Base-by-base conservation (phyloP, 1,140 invertebrate species). In the Drosophila triauraria region DNA sequence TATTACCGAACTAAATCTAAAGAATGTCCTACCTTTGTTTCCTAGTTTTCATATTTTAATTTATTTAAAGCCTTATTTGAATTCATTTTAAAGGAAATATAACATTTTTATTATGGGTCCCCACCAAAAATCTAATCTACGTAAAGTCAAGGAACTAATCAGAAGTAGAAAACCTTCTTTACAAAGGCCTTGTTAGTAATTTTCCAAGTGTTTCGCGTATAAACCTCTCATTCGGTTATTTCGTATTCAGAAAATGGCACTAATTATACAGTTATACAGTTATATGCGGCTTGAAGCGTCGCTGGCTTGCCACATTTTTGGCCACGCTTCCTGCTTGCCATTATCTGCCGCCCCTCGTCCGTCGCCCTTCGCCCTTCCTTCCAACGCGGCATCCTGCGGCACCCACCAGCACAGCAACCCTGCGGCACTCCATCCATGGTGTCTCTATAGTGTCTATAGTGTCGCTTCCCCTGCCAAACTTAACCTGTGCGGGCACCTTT, bases 261-360 rank as follows among this genome's bases (percentile, higher is more conserved):
- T 84, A 87, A 87, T 90, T 87, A 87, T 87, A 84, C 84, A 88
- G 80, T 87, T 87, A 88, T 78, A 70, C 61, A 69, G 83, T 75
- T 82, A 76, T 87, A 70, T 82, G 63, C 43, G 61, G 58, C 64
- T 68, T 77, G 57, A 57, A 60, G 46, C 61, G 62, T 62, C 47
- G 38, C 30, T 75, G 71, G 54, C 58, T 44, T 67, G 78, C 86
- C 64, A 56, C 58, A 88, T 78, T 83, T 86, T 88, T 75, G 83
- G 83, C 64, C 71, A 84, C 77, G 68, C 68, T 87, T 87, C 83
- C 80, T 80, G 80, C 77, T 67, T 57, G 70, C 57, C 77, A 80
- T 83, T 83, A 80, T 86, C 80, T 80, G 62, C 35, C 46, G 56
- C 53, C 53, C 35, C n/a, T 35, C 40, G 50, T 32, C 32, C 51